Evolutionary conservation across 2,113 vertebrate genomes (phyloP), one percentile per base, ranked within the genome.

Genomic region (Phocoena sinus): DNA sequence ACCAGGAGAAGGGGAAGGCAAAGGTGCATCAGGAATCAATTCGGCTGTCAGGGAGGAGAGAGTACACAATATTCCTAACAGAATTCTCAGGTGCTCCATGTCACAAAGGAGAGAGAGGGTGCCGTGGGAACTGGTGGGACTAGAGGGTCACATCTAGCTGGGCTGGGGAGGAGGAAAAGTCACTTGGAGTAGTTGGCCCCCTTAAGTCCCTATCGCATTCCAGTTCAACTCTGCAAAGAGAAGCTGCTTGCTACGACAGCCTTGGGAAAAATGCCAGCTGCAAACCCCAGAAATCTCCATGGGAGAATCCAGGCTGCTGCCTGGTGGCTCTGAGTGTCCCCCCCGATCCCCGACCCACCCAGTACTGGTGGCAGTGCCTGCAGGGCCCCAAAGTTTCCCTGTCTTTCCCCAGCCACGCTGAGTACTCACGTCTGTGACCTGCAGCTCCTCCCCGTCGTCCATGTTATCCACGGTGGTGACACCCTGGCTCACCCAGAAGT

Each of bases 361-460:
- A 17, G 7, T 50, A 84, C 77, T 28, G 21, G 60, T n/a, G 85
- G 36, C 68, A 8, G 3, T 26, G 31, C 38, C 11, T 5, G 13
- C n/a, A 44, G 28, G 56, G 44, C 38, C 70, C 38, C 33, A 14
- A 8, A 14, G 41, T 53, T 31, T 38, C 50, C 94, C 67, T 2
- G 2, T 73, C 53, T 67, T 28, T 1, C 1, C 0, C 20, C 1
- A 41, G 41, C 86, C 56, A 13, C 2, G 2, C 31, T 6, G 11
- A 13, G n/a, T 33, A 90, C 97, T 97, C 89, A 96, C 80, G 0
- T 97, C 96, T 56, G 97, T 97, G 94, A 97, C 82, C 80, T 92
- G 92, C 80, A 96, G 70, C 70, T 98, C 97, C 92, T 98, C 97
- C 56, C 84, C 88, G 0, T 97, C 89, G 0, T 96, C 97, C 70